Evolutionary conservation across 2,888 invertebrate species (phyloP).

Genomic region (Tetanocera ferruginea): DNA sequence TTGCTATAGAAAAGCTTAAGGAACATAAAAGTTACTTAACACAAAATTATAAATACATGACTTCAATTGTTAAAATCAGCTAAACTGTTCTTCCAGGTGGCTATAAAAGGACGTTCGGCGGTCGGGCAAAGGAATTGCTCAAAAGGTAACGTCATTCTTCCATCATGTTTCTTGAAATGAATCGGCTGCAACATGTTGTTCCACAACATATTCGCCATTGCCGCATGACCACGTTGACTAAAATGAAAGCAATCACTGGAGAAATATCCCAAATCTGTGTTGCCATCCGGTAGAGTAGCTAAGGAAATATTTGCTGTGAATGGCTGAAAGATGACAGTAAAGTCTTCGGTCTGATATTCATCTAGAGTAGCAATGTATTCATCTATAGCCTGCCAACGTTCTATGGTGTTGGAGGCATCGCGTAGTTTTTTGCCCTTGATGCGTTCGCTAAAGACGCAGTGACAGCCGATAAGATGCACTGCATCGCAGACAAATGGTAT

Average conservation of each 20-base stretch:
- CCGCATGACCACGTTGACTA: slow-evolving; percentile 74
- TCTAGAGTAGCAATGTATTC: slow-evolving; percentile 69
- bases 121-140: slow-evolving; percentile 62
- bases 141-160: slow-evolving; percentile 37
- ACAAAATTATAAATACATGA: too few species aligned
- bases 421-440: slow-evolving; percentile 42
- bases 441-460: slow-evolving; percentile 57
- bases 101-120: slow-evolving; percentile 60
- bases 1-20: too few species aligned
- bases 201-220: slow-evolving; percentile 73
- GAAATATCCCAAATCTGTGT: slow-evolving; percentile 71
- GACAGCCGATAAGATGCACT: slow-evolving; percentile 59
- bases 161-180: slow-evolving; percentile 66
- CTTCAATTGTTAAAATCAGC: background rate
- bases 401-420: slow-evolving; percentile 46
- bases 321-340: slow-evolving; percentile 73
- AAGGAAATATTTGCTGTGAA: slow-evolving; percentile 59
- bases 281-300: slow-evolving; percentile 66
- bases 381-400: slow-evolving; percentile 72
- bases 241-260: slow-evolving; percentile 76
- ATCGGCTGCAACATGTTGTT: slow-evolving; percentile 72
- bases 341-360: slow-evolving; percentile 70
- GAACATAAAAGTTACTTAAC: too few species aligned
- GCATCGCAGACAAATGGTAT: slow-evolving; percentile 54
- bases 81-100: slow-evolving; percentile 53